Conservation (phyloP, 1,140 invertebrate genomes). For the Sitodiplosis mosellana region DNA sequence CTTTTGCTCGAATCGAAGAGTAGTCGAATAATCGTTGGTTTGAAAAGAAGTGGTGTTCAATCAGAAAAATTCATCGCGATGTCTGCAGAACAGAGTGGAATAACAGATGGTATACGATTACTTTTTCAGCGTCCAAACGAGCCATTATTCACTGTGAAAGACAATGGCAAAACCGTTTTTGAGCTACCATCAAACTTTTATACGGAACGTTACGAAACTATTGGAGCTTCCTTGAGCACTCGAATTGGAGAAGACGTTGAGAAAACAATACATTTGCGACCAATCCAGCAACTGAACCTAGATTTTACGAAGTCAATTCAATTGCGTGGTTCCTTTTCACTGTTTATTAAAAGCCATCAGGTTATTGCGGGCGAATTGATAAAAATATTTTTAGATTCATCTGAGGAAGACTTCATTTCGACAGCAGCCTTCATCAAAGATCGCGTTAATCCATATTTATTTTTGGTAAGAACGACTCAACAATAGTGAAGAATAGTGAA, state of each 20-base stretch:
- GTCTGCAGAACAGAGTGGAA: no score
- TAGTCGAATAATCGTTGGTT: no score
- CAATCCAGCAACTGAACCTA: slow-evolving; percentile 12
- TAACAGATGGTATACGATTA: slow-evolving; percentile 19
- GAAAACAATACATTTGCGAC: neutral
- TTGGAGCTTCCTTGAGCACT: neutral
- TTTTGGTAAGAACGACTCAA: slow-evolving; percentile 11
- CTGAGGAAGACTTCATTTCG: slow-evolving; percentile 16
- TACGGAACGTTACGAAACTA: slow-evolving; percentile 15
- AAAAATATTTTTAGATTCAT: slow-evolving; percentile 26
- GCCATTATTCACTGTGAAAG: slow-evolving; percentile 41
- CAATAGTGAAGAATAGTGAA: no score
- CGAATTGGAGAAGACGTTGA: neutral
- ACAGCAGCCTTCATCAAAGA: slow-evolving; percentile 20
- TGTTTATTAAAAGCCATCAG: slow-evolving; percentile 34
- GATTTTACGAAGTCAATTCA: slow-evolving; percentile 11
- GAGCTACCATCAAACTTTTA: slow-evolving; percentile 33
- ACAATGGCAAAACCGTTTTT: slow-evolving; percentile 34
- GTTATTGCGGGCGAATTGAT: slow-evolving; percentile 34
- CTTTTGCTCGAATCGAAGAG: no score
- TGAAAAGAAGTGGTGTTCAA: no score
- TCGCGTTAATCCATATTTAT: slow-evolving; percentile 28
- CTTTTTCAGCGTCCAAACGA: slow-evolving; percentile 42
- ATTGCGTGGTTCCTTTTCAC: slow-evolving; percentile 29
- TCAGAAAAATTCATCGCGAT: no score